Percentiles rank a stretch among this genome's conserved stretches.
Conservation (phyloP, 2,797 vertebrate genomes). For the Mycteria americana region DNA sequence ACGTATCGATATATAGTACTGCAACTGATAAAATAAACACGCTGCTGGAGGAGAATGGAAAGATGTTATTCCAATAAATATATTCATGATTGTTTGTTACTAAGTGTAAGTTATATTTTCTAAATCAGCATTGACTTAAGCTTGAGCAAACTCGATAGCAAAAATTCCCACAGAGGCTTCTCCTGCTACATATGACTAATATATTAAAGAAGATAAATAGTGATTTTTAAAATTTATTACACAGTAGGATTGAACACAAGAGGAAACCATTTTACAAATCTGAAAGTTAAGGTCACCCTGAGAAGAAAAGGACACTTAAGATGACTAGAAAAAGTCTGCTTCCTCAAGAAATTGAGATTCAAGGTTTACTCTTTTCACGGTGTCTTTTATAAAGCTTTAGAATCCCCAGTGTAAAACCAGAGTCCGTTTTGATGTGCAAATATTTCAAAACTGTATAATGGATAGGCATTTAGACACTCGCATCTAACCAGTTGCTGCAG, state of each 20-base stretch:
- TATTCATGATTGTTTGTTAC: slow-evolving; percentile 58
- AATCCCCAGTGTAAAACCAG: slow-evolving; percentile 68
- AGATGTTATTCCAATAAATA: slow-evolving; percentile 49
- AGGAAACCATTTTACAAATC: slow-evolving; percentile 61
- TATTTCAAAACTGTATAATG: slow-evolving; percentile 58
- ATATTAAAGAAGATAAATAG: slow-evolving; percentile 62
- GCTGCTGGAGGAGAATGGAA: not conserved
- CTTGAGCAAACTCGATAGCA: slow-evolving; percentile 3
- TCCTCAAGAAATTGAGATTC: slow-evolving; percentile 70
- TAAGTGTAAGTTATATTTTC: slow-evolving; percentile 34
- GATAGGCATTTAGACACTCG: not conserved
- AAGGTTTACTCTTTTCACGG: slow-evolving; percentile 68
- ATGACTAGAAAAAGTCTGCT: slow-evolving; percentile 62
- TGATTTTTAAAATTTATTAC: slow-evolving; percentile 59
- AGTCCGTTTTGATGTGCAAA: slow-evolving; percentile 77
- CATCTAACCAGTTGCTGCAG: not conserved
- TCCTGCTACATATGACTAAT: slow-evolving; percentile 24
- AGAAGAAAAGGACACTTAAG: slow-evolving; percentile 67
- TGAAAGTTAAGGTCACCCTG: slow-evolving; percentile 78
- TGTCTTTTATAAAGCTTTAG: slow-evolving; percentile 64
- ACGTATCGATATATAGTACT: not conserved
- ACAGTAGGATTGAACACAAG: slow-evolving; percentile 42
- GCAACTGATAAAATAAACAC: not conserved
- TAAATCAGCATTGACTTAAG: slow-evolving; percentile 52
- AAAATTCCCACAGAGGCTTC: slow-evolving; percentile 35